Base-by-base conservation (phyloP, 2,113 vertebrate genomes). In the Oenanthe oenanthe region DNA sequence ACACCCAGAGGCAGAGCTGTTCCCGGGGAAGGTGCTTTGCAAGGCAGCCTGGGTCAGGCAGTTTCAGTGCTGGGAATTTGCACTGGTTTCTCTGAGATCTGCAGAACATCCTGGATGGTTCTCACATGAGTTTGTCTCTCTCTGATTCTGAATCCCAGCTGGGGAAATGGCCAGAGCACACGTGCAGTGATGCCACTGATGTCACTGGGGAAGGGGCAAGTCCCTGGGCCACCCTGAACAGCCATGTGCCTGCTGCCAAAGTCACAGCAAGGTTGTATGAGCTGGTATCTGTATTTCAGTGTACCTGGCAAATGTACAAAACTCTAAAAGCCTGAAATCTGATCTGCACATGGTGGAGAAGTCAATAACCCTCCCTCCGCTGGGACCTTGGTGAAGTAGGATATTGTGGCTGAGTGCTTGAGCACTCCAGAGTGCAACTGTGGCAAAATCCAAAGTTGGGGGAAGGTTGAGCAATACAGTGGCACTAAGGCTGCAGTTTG, bases 311-410 rank as follows among this genome's bases (percentile, higher is more conserved):
- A 79, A 85, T n/a, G 74, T 82, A 92, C 96, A 96, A 88, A 94
- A 78, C 77, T 95, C 87, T 96, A 82, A 96, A 95, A 97, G 94
- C 94, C 89, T 97, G 96, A 95, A 91, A 95, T 95, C 31, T 89
- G 94, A 96, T 91, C 93, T 87, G 78, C 58, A 76, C 65, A 42
- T 29, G 88, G 82, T 88, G 77, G 68, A 93, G 79, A 81, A 97
- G 95, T 95, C 92, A 93, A 92, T 96, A 95, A 42, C 45, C 62
- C 60, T 93, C 85, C 83, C 79, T 96, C 77, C 13, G 3, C 81
- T 7, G 89, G 84, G 96, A 71, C 68, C 87, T 82, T 57, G 72
- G 58, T 61, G 89, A 82, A 84, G 56, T 54, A 53, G 54, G 50
- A 77, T 68, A 43, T 19, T 53, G 71, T 77, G 50, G 42, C 81